Conservation (phyloP, 2,797 vertebrate species). For the Poecilia gillii region DNA sequence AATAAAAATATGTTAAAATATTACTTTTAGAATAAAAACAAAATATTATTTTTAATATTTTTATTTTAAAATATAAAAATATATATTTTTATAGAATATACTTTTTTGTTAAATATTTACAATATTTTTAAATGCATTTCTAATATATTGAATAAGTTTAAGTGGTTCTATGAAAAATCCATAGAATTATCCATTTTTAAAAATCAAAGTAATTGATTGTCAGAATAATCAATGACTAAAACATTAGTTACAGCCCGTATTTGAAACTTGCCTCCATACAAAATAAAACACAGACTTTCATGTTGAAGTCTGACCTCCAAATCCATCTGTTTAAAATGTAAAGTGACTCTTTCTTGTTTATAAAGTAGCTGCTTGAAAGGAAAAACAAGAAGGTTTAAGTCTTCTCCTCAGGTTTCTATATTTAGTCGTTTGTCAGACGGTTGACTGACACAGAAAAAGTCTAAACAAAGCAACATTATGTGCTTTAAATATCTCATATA, state of each 20-base stretch:
- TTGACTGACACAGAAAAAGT: neutral
- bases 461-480: conserved; percentile 5
- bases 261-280: neutral
- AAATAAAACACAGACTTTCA: neutral
- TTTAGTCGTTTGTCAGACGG: neutral
- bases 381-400: neutral
- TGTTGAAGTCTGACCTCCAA: neutral
- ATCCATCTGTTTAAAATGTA: neutral
- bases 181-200: no score
- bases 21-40: no score
- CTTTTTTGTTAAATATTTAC: no score
- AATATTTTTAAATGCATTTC: no score
- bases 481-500: conserved; percentile 8
- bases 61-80: no score
- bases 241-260: neutral
- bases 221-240: no score
- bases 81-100: no score
- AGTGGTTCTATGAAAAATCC: no score
- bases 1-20: no score
- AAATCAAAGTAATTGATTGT: no score
- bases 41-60: no score
- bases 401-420: neutral
- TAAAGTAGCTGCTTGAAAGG: neutral
- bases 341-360: neutral
- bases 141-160: no score